phyloP scores from a whole-genome alignment of 1,140 invertebrate species.

The Metopolophium dirhodum region DNA sequence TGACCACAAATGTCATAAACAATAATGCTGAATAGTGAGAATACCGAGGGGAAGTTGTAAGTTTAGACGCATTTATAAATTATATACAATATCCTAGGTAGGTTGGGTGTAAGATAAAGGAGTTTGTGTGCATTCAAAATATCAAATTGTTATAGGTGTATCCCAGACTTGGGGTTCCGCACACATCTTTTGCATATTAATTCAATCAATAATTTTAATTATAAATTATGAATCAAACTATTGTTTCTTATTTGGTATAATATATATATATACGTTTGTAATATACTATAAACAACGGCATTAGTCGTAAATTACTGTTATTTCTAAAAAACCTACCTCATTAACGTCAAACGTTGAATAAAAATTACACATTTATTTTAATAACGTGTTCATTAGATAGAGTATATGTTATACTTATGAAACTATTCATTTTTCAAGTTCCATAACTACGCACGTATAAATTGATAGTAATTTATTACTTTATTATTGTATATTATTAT shows the following conservation, averaged over 20 bases:
- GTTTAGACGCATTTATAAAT: background rate
- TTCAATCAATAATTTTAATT: background rate
- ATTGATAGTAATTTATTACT: background rate
- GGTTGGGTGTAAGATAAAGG: background rate
- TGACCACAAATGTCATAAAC: background rate
- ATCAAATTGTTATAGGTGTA: constrained; percentile 14
- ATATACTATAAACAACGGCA: background rate
- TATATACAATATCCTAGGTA: background rate
- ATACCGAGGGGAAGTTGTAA: background rate
- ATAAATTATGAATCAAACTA: background rate
- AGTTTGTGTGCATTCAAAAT: constrained; percentile 9
- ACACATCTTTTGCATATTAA: background rate
- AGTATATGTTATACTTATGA: background rate
- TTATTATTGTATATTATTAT: background rate
- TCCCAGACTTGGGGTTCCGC: background rate
- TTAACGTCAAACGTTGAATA: background rate
- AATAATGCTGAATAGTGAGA: background rate
- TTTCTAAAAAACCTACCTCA: background rate
- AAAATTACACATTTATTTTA: background rate
- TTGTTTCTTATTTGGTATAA: background rate
- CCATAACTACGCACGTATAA: no score
- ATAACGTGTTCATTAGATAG: background rate
- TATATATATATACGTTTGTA: no score
- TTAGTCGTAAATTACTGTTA: background rate
- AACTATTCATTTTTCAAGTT: no score